Evolutionary conservation across 2,888 invertebrate species (phyloP).

Genomic region (Baccha elongata): DNA sequence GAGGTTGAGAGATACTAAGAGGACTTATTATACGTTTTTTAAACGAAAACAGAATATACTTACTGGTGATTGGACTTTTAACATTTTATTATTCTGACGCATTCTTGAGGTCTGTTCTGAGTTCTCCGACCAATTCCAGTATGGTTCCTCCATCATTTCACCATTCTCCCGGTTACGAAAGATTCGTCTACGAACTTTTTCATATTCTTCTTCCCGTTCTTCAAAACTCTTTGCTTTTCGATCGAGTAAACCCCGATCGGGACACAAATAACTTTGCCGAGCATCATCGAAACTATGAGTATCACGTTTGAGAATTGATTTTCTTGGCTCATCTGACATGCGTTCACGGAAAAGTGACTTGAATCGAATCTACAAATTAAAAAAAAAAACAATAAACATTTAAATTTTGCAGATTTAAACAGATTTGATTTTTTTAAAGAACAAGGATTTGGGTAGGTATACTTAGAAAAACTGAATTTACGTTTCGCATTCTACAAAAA

Average conservation of each 20-base stretch:
- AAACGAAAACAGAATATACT: not conserved
- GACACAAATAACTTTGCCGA: constrained; percentile 83
- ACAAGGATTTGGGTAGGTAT: no score
- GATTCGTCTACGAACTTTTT: constrained; percentile 92
- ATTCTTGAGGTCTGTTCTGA: constrained; percentile 81
- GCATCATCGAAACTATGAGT: constrained; percentile 91
- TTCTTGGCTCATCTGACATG: constrained; percentile 86
- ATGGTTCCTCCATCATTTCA: constrained; percentile 75
- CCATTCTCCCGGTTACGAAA: constrained; percentile 83
- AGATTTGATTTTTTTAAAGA: no score
- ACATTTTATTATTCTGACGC: constrained; percentile 80
- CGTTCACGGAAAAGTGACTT: constrained; percentile 88
- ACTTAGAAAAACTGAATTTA: no score
- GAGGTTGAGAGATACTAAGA: no score
- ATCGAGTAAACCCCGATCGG: constrained; percentile 86
- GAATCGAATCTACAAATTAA: constrained; percentile 84
- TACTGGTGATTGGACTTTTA: constrained; percentile 80
- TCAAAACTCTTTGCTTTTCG: constrained; percentile 93
- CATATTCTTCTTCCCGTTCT: constrained; percentile 95
- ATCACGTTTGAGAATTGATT: constrained; percentile 93
- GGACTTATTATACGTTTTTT: no score
- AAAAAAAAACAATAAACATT: constrained; percentile 4
- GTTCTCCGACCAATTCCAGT: constrained; percentile 84
- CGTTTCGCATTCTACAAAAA: no score
- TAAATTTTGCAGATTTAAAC: no score